Evolutionary conservation across 2,888 invertebrate genomes (phyloP), one percentile per base, ranked within the genome.

Genomic region (Watsonalla cultraria): DNA sequence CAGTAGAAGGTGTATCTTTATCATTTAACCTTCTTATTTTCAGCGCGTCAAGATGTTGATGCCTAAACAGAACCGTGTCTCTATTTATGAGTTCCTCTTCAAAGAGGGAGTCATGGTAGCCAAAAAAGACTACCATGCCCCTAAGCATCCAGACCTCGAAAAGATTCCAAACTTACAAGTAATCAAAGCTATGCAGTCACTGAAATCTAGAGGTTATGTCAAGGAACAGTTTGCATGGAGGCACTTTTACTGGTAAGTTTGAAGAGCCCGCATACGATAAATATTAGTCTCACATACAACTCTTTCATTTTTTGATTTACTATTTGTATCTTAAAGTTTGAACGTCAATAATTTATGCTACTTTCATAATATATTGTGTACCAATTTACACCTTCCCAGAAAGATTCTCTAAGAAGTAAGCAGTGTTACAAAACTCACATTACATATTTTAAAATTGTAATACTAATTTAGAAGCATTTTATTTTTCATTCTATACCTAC

Each of bases 211-310:
- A 83, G 99, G 99, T 57, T 96, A 95, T 78, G 99, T 99, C n/a
- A 97, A 96, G 86, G 99, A 99, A 92, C 99, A 99, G 90, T 99
- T 99, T 88, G 99, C 99, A 5, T 99, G 99, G 99, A 95, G 99
- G 76, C 99, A 99, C 86, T 99, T 97, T 78, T 99, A 99, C 87
- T 99, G 99, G 99, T 94, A 84, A 83, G 88, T 74, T 47, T 33
- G 47, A 62, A 24, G 24, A 24, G 2, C 24, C 24, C 24, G 4
- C 4, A 24, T 24, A 2, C 24, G 4, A 24, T 24, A 24, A 24
- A 24, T 24, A 24, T 24, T 24, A 24, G 24, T n/a, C n/a, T n/a
- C n/a, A n/a, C n/a, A n/a, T n/a, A n/a, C 2, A 24, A 24, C 24
- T 24, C 24, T 24, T 24, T n/a, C n/a, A n/a, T n/a, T n/a, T n/a